Base-by-base conservation (phyloP, 2,113 vertebrate species). In the Gallinago jamesoni region DNA sequence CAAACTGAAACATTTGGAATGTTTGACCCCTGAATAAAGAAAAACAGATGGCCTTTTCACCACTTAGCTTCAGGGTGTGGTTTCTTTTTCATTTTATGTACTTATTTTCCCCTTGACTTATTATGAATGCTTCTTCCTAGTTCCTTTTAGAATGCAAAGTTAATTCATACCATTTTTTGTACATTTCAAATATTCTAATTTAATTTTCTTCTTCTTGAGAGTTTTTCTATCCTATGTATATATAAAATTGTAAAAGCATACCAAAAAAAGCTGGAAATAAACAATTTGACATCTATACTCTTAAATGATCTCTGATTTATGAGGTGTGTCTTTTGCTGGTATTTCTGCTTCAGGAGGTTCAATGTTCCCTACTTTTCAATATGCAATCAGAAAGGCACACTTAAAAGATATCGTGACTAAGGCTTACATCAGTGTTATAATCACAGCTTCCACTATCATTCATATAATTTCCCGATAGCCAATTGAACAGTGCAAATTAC, bases 401-500 rank as follows among this genome's bases (percentile, higher is more conserved):
- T 93, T 86, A 84, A 89, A 94, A 50, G 43, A 79, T 55, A 48
- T 74, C 2, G 0, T 69, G 64, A 72, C 23, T 95, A 63, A 95
- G 64, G 50, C 13, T 84, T 19, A 41, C 30, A 83, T 79, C 62
- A 88, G 21, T 60, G 21, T 68, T 87, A 74, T 75, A 97, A 95
- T 81, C 74, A 25, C 75, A 63, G 12, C 35, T 94, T 95, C 82
- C 82, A 68, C 33, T 96, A 63, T 47, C 43, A 74, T 93, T 95
- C 60, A 2, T 76, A 33, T 93, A 87, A 96, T 96, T 91, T 88
- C 24, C 59, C 82, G 35, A 81, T 92, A 94, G 39, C 63, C 56
- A 89, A 90, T 79, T 59, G 96, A 92, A 96, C 30, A 57, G 53
- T 48, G 16, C 59, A 96, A 96, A 94, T 48, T 79, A n/a, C 22